Evolutionary conservation across 2,113 vertebrate species (phyloP), one percentile per base, ranked within the genome.

Genomic region (Anser cygnoides): DNA sequence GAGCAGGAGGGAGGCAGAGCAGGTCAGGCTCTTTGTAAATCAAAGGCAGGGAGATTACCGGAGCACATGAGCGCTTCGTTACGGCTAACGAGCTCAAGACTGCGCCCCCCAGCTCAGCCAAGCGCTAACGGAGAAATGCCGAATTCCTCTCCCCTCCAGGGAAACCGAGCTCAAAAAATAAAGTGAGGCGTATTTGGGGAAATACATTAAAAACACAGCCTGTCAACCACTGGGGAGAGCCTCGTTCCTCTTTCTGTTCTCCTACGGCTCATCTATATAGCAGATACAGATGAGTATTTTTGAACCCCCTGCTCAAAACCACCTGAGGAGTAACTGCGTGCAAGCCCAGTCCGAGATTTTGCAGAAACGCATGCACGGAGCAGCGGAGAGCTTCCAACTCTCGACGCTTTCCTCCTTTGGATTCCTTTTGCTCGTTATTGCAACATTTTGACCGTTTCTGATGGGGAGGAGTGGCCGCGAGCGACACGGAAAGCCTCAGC

Each of bases 1-100:
- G 55, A 0, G 72, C 11, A 44, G 92, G 55, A 0, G 72, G 63
- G 76, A 67, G 90, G 68, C 79, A 83, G 67, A 90, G 43, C 68
- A 49, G 77, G 39, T 46, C 13, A 7, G 89, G 81, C 77, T 70
- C 62, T 94, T 73, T 87, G 91, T 81, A 70, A 66, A 93, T 82
- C 92, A 77, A 92, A 91, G 91, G 33, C 88, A 84, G 58, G 89
- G 83, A 89, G 88, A 97, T 91, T 62, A 93, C 61, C 6, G 7
- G 50, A 84, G 91, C 92, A 79, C 37, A 67, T 33, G 91, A 94
- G 92, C 3, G 54, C 73, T 82, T 95, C 43, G 2, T 91, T 33
- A 59, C 1, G 58, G 84, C 76, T 91, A 91, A 93, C 7, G 31
- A 91, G 77, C 50, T 87, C 92, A 93, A 79, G 90, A 29, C 78